phyloP scores from a whole-genome alignment of 2,113 vertebrate species.

The Vulpes vulpes region DNA sequence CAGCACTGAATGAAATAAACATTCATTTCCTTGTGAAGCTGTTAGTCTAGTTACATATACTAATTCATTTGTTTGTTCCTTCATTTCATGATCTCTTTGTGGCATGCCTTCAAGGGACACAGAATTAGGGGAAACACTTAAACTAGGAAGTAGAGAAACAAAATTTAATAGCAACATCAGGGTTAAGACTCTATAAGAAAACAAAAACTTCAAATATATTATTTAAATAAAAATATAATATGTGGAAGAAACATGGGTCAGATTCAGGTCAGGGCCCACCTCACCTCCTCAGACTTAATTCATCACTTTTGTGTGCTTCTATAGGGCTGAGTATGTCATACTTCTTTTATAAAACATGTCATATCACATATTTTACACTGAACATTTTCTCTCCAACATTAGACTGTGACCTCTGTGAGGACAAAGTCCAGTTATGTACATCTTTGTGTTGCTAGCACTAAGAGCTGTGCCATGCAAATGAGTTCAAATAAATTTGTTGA shows the following conservation, averaged over 20 bases:
- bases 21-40: background rate
- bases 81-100: background rate
- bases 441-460: background rate
- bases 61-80: background rate
- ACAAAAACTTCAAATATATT: background rate
- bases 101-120: background rate
- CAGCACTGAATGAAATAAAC: background rate
- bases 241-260: background rate
- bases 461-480: background rate
- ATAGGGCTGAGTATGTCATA: background rate
- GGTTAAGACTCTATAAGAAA: background rate
- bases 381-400: background rate
- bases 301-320: background rate
- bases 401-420: background rate
- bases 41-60: background rate
- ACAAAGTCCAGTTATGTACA: background rate
- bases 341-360: background rate
- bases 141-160: conserved; percentile 14
- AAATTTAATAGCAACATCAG: background rate
- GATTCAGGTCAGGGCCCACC: background rate
- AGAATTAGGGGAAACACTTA: background rate
- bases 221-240: conserved; percentile 3
- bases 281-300: background rate
- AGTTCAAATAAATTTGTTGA: background rate
- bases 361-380: background rate